Percentiles rank a stretch among this genome's conserved stretches.
Evolutionary conservation across 1,140 invertebrate species (phyloP).

Genomic region (Galleria mellonella): DNA sequence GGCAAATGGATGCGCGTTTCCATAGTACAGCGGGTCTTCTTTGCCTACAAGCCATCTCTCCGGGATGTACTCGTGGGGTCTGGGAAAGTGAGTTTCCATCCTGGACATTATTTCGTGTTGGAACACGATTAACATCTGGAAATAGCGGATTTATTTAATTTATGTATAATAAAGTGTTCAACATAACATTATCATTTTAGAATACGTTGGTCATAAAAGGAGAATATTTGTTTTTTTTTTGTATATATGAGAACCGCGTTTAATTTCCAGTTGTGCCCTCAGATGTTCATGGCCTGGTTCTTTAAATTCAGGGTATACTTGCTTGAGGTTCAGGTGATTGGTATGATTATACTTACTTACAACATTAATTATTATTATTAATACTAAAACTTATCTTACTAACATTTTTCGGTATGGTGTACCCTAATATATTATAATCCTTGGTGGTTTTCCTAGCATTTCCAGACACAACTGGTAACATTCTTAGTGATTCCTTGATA

Average conservation of each 20-base stretch:
- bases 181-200: not conserved
- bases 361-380: too few relatives aligned
- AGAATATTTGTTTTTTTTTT: not conserved
- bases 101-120: conserved; percentile 58
- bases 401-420: conserved; percentile 78
- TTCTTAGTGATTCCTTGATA: conserved; percentile 78
- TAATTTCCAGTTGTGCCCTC: too few relatives aligned
- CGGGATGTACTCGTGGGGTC: conserved; percentile 74
- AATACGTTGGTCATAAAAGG: not conserved
- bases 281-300: too few relatives aligned
- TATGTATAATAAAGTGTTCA: not conserved
- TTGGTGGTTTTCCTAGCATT: conserved; percentile 69
- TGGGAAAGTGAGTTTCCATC: conserved; percentile 70
- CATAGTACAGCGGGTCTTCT: conserved; percentile 52
- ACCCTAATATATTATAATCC: conserved; percentile 75
- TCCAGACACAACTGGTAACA: conserved; percentile 73
- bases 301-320: too few relatives aligned
- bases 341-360: too few relatives aligned
- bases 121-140: conserved; percentile 35
- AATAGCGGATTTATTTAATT: conserved; percentile 2
- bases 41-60: conserved; percentile 75
- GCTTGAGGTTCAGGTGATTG: too few relatives aligned
- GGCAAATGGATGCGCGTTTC: conserved; percentile 74
- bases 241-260: conserved; percentile 2
- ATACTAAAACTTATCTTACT: too few relatives aligned